phyloP scores from a whole-genome alignment of 2,888 invertebrate genomes.

The Parnassius orleans region DNA sequence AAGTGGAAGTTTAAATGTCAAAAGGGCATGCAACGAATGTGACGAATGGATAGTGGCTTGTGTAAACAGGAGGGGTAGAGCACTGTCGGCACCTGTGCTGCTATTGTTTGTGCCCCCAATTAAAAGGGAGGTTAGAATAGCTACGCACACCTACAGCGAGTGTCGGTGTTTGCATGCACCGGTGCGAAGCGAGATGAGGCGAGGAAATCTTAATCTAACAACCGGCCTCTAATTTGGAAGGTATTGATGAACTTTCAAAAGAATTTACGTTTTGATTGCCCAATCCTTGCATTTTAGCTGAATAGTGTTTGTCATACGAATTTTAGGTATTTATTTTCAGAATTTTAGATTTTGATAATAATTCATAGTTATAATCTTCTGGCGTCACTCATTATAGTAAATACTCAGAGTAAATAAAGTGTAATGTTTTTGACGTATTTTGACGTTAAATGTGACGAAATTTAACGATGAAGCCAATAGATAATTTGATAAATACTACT shows the following conservation, averaged over 20 bases:
- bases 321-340: no score
- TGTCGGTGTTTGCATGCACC: constrained; percentile 56
- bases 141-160: constrained; percentile 56
- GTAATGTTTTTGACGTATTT: no score
- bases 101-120: constrained; percentile 70
- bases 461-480: no score
- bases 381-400: no score
- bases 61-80: constrained; percentile 54
- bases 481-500: no score
- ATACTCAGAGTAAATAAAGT: no score
- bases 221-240: constrained; percentile 32
- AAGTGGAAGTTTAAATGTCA: constrained; percentile 50
- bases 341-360: no score
- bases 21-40: constrained; percentile 39
- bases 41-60: constrained; percentile 54
- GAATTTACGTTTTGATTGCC: constrained; percentile 5
- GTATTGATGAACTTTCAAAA: constrained; percentile 24
- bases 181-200: constrained; percentile 44
- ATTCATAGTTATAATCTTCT: no score
- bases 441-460: no score
- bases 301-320: no score
- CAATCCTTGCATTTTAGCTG: neutral
- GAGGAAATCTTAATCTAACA: constrained; percentile 68
- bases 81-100: constrained; percentile 66
- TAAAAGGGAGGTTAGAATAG: constrained; percentile 65